A percentile compares a stretch with the other conserved stretches of the same genome.
Evolutionary conservation across 2,797 vertebrate genomes (phyloP).

Genomic region (Micromesistius poutassou): DNA sequence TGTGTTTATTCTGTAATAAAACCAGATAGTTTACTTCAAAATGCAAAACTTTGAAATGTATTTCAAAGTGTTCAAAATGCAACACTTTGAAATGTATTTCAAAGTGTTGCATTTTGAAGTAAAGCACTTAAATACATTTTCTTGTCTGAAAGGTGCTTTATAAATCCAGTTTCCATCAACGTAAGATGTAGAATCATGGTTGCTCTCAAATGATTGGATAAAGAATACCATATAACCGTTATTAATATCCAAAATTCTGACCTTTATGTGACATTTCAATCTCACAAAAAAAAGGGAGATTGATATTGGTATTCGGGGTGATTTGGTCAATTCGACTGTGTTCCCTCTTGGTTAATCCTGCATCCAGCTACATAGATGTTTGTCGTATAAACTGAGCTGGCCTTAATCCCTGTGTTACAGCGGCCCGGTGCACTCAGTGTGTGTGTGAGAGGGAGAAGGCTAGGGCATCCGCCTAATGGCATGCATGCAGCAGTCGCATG

Average conservation of each 20-base stretch:
- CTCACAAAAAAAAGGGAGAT: background rate
- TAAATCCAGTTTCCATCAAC: too few relatives aligned
- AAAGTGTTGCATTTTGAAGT: too few relatives aligned
- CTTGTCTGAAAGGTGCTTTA: too few relatives aligned
- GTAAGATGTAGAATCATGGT: too few relatives aligned
- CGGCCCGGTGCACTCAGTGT: conserved; percentile 18
- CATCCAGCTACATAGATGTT: conserved; percentile 42
- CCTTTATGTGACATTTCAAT: conserved; percentile 16
- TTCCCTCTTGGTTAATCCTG: conserved; percentile 46
- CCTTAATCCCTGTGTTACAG: conserved; percentile 64
- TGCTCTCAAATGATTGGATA: too few relatives aligned
- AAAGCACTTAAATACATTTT: too few relatives aligned
- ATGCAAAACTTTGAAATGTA: too few relatives aligned
- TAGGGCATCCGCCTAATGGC: conserved; percentile 23
- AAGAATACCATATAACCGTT: too few relatives aligned
- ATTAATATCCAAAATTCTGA: background rate
- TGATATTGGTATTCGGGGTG: conserved; percentile 1
- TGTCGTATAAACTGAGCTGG: conserved; percentile 53
- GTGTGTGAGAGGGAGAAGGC: conserved; percentile 1
- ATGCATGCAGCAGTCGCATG: conserved; percentile 12
- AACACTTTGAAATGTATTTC: too few relatives aligned
- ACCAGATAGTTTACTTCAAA: too few relatives aligned
- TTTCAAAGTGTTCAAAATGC: too few relatives aligned
- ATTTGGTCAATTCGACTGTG: conserved; percentile 43
- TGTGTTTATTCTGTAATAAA: too few relatives aligned